Evolutionary conservation across 1,140 invertebrate genomes (phyloP).

Genomic region (Drosophila busckii): DNA sequence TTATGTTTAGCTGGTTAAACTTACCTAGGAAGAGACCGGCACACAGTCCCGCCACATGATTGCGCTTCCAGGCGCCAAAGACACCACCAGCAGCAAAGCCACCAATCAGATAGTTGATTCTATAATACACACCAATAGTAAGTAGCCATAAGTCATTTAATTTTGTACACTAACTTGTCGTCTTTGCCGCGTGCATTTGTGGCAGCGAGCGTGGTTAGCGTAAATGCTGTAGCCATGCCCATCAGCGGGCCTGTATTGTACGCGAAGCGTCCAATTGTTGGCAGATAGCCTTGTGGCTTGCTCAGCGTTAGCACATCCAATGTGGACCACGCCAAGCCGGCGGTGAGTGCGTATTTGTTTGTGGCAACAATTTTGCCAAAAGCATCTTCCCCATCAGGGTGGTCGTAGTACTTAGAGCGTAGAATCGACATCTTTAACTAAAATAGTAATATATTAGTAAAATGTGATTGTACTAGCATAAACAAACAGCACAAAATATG

Average conservation of each 20-base stretch:
- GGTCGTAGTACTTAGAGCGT: constrained; percentile 82
- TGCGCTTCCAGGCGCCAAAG: constrained; percentile 80
- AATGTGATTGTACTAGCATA: background rate
- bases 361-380: constrained; percentile 83
- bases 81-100: constrained; percentile 81
- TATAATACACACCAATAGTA: constrained; percentile 16
- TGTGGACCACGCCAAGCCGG: constrained; percentile 80
- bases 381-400: constrained; percentile 85
- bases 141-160: background rate
- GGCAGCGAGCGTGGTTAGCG: constrained; percentile 81
- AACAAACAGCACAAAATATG: constrained; percentile 16
- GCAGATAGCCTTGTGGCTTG: constrained; percentile 80
- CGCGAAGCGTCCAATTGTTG: constrained; percentile 79
- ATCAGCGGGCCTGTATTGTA: constrained; percentile 82
- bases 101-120: constrained; percentile 82
- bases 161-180: constrained; percentile 78
- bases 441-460: constrained; percentile 18
- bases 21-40: constrained; percentile 60
- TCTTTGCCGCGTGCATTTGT: constrained; percentile 83
- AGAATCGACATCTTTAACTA: constrained; percentile 65
- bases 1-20: background rate
- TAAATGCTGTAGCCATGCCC: constrained; percentile 83
- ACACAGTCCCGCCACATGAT: constrained; percentile 53
- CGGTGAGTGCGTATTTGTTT: constrained; percentile 80
- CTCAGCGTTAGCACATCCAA: constrained; percentile 82